Conservation (phyloP, 2,888 invertebrate genomes). For the Bellardia pandia region DNA sequence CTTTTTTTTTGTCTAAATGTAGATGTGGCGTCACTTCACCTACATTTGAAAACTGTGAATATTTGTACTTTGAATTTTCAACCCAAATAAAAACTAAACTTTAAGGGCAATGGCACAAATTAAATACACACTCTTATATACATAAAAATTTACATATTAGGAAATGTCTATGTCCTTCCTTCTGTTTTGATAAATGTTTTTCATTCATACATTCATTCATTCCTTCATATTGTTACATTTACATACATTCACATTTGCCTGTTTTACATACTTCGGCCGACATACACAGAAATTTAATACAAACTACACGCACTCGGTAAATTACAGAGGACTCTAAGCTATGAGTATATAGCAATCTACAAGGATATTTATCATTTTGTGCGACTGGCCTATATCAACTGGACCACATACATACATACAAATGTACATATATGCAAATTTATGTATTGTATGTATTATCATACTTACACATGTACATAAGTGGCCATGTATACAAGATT, state of each 20-base stretch:
- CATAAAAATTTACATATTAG: slow-evolving; percentile 38
- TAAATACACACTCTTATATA: neutral
- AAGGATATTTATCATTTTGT: slow-evolving; percentile 62
- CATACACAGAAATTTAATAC: slow-evolving; percentile 38
- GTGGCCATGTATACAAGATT: slow-evolving; percentile 31
- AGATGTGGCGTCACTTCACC: slow-evolving; percentile 53
- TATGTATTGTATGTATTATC: neutral
- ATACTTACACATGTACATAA: neutral
- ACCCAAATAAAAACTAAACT: slow-evolving; percentile 57
- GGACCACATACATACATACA: slow-evolving; percentile 5
- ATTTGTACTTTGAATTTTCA: slow-evolving; percentile 47
- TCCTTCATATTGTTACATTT: slow-evolving; percentile 1
- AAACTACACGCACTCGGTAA: slow-evolving; percentile 46
- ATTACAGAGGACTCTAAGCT: slow-evolving; percentile 14
- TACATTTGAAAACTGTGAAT: slow-evolving; percentile 53
- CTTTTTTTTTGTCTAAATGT: slow-evolving; percentile 22
- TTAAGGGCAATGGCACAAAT: slow-evolving; percentile 62
- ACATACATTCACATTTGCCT: neutral
- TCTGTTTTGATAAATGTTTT: slow-evolving; percentile 56
- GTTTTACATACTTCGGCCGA: slow-evolving; percentile 40
- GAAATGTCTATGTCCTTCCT: slow-evolving; percentile 12
- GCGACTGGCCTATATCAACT: slow-evolving; percentile 62
- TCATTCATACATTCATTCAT: neutral
- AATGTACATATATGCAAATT: neutral
- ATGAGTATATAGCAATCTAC: slow-evolving; percentile 34